These are phyloP conservation scores for Drosophila tropicalis DNA, from an alignment of 1,140 invertebrate species.

Conservation along the genomic window DNA sequence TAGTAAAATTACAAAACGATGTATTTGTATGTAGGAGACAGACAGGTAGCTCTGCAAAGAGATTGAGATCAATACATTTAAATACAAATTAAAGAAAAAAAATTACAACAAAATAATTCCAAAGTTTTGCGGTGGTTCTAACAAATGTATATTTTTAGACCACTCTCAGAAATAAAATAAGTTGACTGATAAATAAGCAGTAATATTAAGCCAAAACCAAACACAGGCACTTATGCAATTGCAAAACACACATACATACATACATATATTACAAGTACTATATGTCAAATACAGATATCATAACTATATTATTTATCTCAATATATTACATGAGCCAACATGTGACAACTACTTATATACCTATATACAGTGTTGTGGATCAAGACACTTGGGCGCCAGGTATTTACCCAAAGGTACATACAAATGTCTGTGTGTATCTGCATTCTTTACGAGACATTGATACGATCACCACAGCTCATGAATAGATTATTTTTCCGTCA, in stretches of 20 bases:
- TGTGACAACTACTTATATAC: conserved; percentile 30
- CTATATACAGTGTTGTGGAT: conserved; percentile 13
- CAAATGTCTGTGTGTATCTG: conserved; percentile 15
- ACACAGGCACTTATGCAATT: conserved; percentile 29
- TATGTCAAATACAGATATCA: conserved; percentile 27
- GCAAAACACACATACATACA: conserved; percentile 15
- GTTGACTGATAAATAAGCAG: conserved; percentile 69
- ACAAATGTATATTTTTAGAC: conserved; percentile 21
- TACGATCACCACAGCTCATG: neutral
- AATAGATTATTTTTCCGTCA: conserved; percentile 13
- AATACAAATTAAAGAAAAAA: neutral
- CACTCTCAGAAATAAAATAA: conserved; percentile 44
- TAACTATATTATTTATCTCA: conserved; percentile 32
- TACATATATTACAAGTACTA: conserved; percentile 14
- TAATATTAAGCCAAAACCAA: conserved; percentile 44
- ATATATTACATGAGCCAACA: conserved; percentile 33
- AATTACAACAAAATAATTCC: conserved; percentile 12
- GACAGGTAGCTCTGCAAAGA: conserved; percentile 14
- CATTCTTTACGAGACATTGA: neutral
- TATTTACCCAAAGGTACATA: conserved; percentile 7
- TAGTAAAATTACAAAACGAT: conserved; percentile 15
- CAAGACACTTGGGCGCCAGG: neutral
- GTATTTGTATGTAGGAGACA: conserved; percentile 13
- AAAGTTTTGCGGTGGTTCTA: conserved; percentile 16
- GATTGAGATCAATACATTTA: conserved; percentile 7